These are phyloP conservation scores for Elegia similella DNA, from an alignment of 2,888 invertebrate species.

Conservation along the genomic window DNA sequence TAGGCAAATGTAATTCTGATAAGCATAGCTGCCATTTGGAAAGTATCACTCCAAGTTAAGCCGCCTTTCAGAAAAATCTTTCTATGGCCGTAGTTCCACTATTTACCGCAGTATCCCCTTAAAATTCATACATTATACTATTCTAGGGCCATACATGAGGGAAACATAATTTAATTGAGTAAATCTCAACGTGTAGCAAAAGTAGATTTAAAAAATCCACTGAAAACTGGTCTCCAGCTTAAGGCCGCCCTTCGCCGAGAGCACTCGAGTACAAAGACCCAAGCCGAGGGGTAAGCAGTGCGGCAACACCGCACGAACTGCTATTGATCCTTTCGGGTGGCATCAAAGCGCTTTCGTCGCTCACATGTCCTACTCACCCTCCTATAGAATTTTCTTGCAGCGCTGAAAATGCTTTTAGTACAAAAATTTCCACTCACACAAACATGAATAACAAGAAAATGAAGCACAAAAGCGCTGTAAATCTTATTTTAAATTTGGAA, in stretches of 20 bases:
- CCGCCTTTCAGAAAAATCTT: constrained; percentile 18
- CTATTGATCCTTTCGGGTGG: constrained; percentile 56
- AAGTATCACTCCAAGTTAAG: constrained; percentile 26
- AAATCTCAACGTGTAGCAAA: not conserved
- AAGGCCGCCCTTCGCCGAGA: constrained; percentile 48
- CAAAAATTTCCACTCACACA: constrained; percentile 26
- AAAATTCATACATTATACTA: not conserved
- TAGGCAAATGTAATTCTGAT: too few species aligned
- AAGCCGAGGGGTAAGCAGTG: constrained; percentile 46
- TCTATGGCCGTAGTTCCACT: not conserved
- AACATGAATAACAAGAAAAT: not conserved
- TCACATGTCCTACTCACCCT: constrained; percentile 23
- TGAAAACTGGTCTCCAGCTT: constrained; percentile 35
- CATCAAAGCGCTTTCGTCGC: constrained; percentile 44
- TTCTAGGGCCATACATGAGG: not conserved
- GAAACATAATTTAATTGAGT: not conserved
- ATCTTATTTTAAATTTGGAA: not conserved
- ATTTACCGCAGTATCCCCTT: not conserved
- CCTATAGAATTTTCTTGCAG: constrained; percentile 22
- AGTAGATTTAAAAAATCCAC: constrained; percentile 6
- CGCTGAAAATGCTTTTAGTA: constrained; percentile 26
- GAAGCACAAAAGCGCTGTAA: constrained; percentile 11
- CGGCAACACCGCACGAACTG: constrained; percentile 57
- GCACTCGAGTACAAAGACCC: constrained; percentile 62
- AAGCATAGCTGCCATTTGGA: too few species aligned